Percentiles rank a stretch among this genome's conserved stretches.
phyloP scores from a whole-genome alignment of 1,140 invertebrate species.

The Heliconius melpomene region DNA sequence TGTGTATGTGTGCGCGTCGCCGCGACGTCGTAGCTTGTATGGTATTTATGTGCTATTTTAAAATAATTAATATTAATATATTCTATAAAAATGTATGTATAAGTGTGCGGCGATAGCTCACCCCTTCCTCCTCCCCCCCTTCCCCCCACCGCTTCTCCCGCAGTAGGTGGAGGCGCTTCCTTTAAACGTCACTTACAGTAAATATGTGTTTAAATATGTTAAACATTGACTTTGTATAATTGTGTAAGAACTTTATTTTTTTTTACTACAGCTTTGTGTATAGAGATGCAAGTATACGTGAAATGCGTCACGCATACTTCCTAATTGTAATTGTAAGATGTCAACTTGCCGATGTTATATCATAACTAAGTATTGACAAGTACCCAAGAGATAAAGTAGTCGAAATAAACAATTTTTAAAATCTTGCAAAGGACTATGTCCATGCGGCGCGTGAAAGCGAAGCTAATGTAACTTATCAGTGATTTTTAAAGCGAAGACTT shows the following conservation, averaged over 20 bases:
- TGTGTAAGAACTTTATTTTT: background rate
- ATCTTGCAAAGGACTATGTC: too few species aligned
- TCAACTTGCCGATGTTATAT: background rate
- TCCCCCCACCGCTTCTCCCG: background rate
- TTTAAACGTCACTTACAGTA: background rate
- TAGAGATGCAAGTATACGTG: background rate
- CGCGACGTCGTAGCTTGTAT: conserved; percentile 18
- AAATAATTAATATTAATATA: conserved; percentile 28
- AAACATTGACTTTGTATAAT: conserved; percentile 19
- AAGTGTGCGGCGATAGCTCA: background rate
- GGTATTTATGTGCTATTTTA: conserved; percentile 37
- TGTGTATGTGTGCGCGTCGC: conserved; percentile 2
- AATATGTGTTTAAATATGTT: background rate
- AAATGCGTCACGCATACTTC: background rate
- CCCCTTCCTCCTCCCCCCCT: background rate
- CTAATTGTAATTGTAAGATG: background rate
- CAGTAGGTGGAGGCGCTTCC: background rate
- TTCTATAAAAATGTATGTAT: background rate
- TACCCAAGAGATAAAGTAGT: background rate
- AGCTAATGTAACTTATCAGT: conserved; percentile 47
- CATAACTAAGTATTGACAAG: background rate
- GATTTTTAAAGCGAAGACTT: conserved; percentile 61
- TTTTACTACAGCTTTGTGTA: conserved; percentile 12
- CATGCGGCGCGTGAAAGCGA: conserved; percentile 28
- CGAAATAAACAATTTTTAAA: background rate